Evolutionary conservation across 2,888 invertebrate genomes (phyloP).

Genomic region (Uloborus plumipes): DNA sequence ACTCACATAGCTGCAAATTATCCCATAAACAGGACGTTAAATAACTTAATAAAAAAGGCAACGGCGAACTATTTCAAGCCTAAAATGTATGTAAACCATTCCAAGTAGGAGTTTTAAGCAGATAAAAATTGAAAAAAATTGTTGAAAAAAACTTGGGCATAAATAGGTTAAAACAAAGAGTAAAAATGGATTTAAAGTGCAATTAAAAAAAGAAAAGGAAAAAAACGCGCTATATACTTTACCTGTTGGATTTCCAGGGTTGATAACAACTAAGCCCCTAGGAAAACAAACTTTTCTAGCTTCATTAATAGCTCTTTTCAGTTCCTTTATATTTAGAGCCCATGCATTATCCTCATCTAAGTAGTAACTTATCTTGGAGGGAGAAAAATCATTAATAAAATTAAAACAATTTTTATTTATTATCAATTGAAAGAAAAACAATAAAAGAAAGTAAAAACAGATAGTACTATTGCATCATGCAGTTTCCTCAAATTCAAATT

Average conservation of each 20-base stretch:
- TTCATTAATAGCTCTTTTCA: slow-evolving; percentile 82
- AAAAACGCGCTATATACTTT: slow-evolving; percentile 16
- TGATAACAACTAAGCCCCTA: slow-evolving; percentile 92
- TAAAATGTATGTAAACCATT: no score
- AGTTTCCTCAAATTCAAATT: neutral
- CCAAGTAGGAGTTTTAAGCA: no score
- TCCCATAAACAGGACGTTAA: no score
- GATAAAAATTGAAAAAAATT: no score
- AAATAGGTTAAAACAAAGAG: neutral
- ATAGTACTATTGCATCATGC: neutral
- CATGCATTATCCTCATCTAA: slow-evolving; percentile 82
- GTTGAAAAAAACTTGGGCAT: no score
- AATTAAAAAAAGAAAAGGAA: no score
- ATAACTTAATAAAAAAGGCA: no score
- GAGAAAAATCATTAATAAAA: neutral
- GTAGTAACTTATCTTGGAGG: slow-evolving; percentile 8
- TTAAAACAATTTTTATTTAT: neutral
- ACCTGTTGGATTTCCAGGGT: slow-evolving; percentile 99
- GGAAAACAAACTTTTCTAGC: slow-evolving; percentile 78
- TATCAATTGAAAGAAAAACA: neutral
- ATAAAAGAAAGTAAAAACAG: neutral
- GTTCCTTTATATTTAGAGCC: slow-evolving; percentile 84
- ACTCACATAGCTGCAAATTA: no score
- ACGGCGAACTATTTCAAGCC: no score
- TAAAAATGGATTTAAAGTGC: neutral